Conservation (phyloP, 2,888 invertebrate species). For the Cyclophora albipunctata region DNA sequence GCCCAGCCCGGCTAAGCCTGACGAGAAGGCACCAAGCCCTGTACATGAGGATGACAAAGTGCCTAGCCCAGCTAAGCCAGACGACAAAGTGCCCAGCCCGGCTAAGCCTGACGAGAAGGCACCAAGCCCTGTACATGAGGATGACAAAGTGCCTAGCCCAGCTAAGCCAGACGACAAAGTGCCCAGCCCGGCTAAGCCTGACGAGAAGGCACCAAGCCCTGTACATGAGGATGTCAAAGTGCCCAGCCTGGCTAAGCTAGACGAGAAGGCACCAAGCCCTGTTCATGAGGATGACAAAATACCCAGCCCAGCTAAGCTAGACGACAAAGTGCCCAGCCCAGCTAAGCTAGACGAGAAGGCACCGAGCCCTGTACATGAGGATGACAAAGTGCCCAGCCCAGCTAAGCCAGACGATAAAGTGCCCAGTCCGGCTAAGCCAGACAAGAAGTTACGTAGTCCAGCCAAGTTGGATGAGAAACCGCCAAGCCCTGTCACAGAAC, state of each 20-base stretch:
- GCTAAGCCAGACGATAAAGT: conserved; percentile 8
- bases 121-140: background rate
- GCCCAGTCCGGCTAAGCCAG: conserved; percentile 4
- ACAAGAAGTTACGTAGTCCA: background rate
- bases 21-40: conserved; percentile 6
- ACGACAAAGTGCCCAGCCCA: conserved; percentile 5
- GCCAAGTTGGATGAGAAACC: conserved; percentile 2
- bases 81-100: conserved; percentile 6
- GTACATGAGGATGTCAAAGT: conserved; percentile 1
- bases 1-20: conserved; percentile 8
- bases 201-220: conserved; percentile 2
- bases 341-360: conserved; percentile 1
- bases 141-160: conserved; percentile 3
- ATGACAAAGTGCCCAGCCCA: conserved; percentile 2
- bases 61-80: conserved; percentile 1
- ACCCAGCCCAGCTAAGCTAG: conserved; percentile 3
- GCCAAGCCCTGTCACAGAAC: conserved; percentile 2
- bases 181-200: conserved; percentile 1
- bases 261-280: conserved; percentile 4
- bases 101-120: background rate
- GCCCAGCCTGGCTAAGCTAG: background rate
- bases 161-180: conserved; percentile 4
- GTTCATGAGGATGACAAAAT: conserved; percentile 8
- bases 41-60: conserved; percentile 1
- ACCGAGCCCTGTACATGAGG: background rate